phyloP scores from a whole-genome alignment of 2,113 vertebrate genomes.

The Probosciger aterrimus region DNA sequence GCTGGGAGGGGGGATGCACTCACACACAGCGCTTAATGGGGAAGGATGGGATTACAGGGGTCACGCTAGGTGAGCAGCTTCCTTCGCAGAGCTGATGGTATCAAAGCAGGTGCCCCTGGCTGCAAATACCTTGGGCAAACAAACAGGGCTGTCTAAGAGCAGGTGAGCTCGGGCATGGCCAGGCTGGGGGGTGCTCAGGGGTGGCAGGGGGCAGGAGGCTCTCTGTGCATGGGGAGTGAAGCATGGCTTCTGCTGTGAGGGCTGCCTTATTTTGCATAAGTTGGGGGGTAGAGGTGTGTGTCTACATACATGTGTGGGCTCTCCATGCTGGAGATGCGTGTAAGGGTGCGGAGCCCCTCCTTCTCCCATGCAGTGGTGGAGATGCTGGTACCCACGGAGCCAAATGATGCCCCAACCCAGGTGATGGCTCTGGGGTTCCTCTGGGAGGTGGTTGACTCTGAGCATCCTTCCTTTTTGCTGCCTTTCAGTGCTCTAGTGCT shows the following conservation, averaged over 20 bases:
- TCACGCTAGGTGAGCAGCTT: slow-evolving; percentile 72
- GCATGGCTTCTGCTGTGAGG: not conserved
- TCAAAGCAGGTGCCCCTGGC: slow-evolving; percentile 67
- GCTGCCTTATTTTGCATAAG: not conserved
- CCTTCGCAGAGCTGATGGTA: slow-evolving; percentile 62
- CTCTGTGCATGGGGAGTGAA: not conserved
- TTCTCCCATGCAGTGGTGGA: not conserved
- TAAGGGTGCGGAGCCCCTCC: fast-evolving
- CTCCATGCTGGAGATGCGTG: not conserved
- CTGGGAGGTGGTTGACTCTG: not conserved
- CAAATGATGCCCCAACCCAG: not conserved
- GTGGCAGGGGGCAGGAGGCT: not conserved
- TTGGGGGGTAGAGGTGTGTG: not conserved
- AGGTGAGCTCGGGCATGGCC: not conserved
- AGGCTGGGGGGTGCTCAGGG: not conserved
- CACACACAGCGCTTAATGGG: slow-evolving; percentile 51
- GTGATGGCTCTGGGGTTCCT: not conserved
- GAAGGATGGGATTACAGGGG: slow-evolving; percentile 72
- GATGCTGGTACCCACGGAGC: not conserved
- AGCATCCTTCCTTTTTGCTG: not conserved
- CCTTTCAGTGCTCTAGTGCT: not conserved
- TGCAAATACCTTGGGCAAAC: slow-evolving; percentile 74
- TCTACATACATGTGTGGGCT: fast-evolving
- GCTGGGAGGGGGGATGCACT: slow-evolving; percentile 15
- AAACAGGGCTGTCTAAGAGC: slow-evolving; percentile 63